phyloP scores from a whole-genome alignment of 2,797 vertebrate species.

The Tapera naevia region DNA sequence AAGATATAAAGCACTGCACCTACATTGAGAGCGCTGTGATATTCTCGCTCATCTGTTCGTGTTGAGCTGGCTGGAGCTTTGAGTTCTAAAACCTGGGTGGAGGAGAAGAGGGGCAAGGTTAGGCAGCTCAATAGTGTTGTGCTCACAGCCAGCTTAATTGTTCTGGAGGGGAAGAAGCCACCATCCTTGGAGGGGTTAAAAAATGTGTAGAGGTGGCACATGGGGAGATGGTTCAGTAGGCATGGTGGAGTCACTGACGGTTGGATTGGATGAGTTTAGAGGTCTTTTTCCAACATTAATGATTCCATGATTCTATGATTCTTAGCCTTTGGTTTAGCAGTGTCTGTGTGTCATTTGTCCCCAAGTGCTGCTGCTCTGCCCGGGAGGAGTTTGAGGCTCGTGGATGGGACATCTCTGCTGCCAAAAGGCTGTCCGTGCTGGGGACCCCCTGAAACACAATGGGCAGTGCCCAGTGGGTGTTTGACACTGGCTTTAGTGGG shows the following conservation, averaged over 20 bases:
- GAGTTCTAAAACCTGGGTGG: conserved; percentile 53
- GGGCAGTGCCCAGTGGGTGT: fast-evolving
- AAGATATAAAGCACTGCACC: conserved; percentile 71
- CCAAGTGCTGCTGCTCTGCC: not conserved
- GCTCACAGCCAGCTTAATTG: not conserved
- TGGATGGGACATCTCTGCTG: not conserved
- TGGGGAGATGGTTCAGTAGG: too few species aligned
- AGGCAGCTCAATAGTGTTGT: conserved; percentile 28
- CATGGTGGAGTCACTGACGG: too few species aligned
- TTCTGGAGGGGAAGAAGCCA: too few species aligned
- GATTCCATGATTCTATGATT: too few species aligned
- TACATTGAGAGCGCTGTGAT: conserved; percentile 50
- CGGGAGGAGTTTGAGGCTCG: too few species aligned
- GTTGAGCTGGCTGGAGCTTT: conserved; percentile 47
- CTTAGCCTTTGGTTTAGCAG: not conserved
- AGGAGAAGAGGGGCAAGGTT: conserved; percentile 60
- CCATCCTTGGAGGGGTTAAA: too few species aligned
- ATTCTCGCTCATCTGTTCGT: conserved; percentile 65
- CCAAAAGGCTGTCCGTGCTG: fast-evolving
- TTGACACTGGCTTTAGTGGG: too few species aligned
- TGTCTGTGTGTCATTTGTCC: fast-evolving
- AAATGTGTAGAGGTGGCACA: too few species aligned
- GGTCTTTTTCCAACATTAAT: too few species aligned
- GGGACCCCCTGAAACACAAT: fast-evolving
- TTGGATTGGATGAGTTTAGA: too few species aligned